Evolutionary conservation across 2,888 invertebrate genomes (phyloP).

Genomic region (Patella depressa): DNA sequence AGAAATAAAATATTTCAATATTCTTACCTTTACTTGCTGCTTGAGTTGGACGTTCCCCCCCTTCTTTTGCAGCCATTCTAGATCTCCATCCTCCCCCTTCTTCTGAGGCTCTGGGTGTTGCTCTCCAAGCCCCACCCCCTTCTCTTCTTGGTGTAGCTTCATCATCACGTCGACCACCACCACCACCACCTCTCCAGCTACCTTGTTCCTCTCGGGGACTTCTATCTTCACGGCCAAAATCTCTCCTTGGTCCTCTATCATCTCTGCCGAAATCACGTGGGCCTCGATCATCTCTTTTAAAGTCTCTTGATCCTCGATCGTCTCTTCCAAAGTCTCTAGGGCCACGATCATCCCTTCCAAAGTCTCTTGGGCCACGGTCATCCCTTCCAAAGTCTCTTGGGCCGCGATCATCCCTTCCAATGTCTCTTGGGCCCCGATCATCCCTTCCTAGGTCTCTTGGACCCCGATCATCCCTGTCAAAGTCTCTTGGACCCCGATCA

Average conservation of each 20-base stretch:
- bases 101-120: background rate
- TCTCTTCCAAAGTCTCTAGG: slow-evolving; percentile 29
- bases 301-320: slow-evolving; percentile 18
- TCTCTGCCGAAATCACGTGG: slow-evolving; percentile 34
- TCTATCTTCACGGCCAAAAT: slow-evolving; percentile 36
- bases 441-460: slow-evolving; percentile 28
- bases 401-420: too few relatives aligned
- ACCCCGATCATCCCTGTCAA: slow-evolving; percentile 7
- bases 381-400: slow-evolving; percentile 5
- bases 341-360: slow-evolving; percentile 25
- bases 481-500: too few relatives aligned
- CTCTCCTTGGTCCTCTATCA: slow-evolving; percentile 32
- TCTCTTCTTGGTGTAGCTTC: slow-evolving; percentile 28
- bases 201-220: slow-evolving; percentile 33
- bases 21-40: too few relatives aligned
- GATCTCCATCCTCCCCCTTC: slow-evolving; percentile 17
- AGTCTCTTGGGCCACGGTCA: slow-evolving; percentile 16
- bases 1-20: too few relatives aligned
- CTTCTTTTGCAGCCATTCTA: background rate
- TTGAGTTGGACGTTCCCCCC: too few relatives aligned
- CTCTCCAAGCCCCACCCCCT: slow-evolving; percentile 18
- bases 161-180: slow-evolving; percentile 28
- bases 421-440: background rate
- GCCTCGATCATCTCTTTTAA: slow-evolving; percentile 22
- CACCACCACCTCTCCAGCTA: background rate